phyloP scores from a whole-genome alignment of 2,113 vertebrate genomes.

The Macroglossus sobrinus region DNA sequence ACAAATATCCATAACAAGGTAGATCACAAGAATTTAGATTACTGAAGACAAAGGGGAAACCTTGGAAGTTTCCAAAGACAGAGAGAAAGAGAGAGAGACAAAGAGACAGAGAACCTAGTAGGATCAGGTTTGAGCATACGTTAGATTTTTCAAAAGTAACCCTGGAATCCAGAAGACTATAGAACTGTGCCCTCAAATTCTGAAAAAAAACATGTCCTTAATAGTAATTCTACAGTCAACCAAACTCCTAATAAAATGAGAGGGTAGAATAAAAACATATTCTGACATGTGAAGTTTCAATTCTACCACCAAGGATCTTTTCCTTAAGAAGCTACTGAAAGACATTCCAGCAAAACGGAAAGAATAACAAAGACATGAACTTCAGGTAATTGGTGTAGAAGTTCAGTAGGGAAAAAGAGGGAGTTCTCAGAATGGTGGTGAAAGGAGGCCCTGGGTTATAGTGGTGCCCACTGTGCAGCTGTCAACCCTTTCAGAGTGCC shows the following conservation, averaged over 20 bases:
- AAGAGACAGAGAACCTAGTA: background rate
- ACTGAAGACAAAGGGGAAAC: background rate
- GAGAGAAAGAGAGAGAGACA: background rate
- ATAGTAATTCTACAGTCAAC: background rate
- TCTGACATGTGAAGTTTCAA: background rate
- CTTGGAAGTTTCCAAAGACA: background rate
- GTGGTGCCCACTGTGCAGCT: background rate
- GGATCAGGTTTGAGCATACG: background rate
- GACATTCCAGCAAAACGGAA: background rate
- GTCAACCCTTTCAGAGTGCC: no score
- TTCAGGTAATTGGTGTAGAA: background rate
- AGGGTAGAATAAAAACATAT: background rate
- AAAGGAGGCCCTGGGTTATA: accelerated
- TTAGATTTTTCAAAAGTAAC: background rate
- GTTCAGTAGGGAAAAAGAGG: no score
- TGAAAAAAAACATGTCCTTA: background rate
- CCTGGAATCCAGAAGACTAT: background rate
- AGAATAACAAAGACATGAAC: background rate
- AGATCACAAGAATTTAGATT: background rate
- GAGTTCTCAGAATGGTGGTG: background rate
- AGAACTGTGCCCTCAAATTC: background rate
- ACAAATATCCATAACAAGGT: background rate
- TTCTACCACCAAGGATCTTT: background rate
- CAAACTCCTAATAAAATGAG: background rate
- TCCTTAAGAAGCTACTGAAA: background rate